Conservation (phyloP, 2,797 vertebrate genomes). For the Silurus lanzhouensis region DNA sequence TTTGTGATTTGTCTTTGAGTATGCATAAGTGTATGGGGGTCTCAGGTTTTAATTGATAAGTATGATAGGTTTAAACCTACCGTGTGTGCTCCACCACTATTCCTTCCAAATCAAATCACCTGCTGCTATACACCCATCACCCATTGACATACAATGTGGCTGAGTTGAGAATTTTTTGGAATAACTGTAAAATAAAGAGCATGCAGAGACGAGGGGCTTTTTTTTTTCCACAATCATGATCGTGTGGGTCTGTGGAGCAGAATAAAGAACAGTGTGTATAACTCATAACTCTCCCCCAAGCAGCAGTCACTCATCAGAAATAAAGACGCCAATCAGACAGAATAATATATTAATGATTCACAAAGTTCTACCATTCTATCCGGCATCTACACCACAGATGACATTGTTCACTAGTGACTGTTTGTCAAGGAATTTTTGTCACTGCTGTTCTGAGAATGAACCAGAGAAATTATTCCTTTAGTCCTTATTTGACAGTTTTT, state of each 20-base stretch:
- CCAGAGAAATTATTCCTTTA: too few species aligned
- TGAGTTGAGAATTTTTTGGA: not conserved
- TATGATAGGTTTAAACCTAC: not conserved
- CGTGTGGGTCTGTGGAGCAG: not conserved
- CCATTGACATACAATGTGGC: not conserved
- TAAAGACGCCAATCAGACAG: not conserved
- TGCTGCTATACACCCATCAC: not conserved
- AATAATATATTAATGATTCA: not conserved
- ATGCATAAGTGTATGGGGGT: not conserved
- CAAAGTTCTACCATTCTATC: not conserved
- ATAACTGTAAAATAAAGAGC: not conserved
- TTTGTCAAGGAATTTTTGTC: not conserved
- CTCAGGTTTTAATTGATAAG: not conserved
- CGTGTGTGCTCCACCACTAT: not conserved
- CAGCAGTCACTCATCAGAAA: not conserved
- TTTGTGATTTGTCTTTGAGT: not conserved
- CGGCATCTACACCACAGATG: not conserved
- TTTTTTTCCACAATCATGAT: not conserved
- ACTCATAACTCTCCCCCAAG: too few species aligned
- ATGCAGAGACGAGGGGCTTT: not conserved
- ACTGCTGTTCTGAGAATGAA: not conserved
- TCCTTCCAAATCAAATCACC: not conserved
- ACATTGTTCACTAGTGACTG: not conserved
- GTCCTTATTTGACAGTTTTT: not conserved
- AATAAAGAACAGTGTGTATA: not conserved